Evolutionary conservation across 2,113 vertebrate species (phyloP).

Genomic region (Climacteris rufus): DNA sequence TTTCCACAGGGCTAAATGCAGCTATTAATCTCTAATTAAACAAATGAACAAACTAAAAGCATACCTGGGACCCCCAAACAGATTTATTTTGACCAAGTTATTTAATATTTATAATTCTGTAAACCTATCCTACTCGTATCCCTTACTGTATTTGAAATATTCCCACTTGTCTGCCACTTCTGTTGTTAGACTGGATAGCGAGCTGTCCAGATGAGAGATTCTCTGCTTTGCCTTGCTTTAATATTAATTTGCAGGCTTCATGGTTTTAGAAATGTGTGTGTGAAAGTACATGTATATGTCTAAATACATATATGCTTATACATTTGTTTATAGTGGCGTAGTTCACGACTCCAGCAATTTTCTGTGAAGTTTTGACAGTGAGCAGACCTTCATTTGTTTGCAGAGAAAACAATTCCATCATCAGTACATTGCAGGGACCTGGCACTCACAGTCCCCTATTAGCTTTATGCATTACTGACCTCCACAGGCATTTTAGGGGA

Average conservation of each 20-base stretch:
- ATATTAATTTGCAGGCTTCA: not conserved
- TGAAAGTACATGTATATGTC: not conserved
- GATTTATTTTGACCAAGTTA: not conserved
- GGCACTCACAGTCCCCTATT: not conserved
- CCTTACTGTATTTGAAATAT: not conserved
- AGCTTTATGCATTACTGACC: conserved; percentile 64
- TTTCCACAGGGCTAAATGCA: not conserved
- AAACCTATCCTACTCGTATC: not conserved
- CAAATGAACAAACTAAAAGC: not conserved
- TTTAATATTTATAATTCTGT: not conserved
- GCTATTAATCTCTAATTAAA: not conserved
- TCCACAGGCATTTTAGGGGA: conserved; percentile 59
- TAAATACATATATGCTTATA: not conserved
- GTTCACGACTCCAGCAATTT: not conserved
- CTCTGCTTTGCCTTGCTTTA: not conserved
- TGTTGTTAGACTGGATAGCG: not conserved
- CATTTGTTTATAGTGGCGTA: not conserved
- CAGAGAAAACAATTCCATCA: not conserved
- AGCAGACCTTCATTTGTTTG: not conserved
- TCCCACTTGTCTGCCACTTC: not conserved
- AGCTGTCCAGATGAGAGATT: not conserved
- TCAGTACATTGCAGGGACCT: not conserved
- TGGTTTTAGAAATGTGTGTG: not conserved
- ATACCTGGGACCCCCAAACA: not conserved
- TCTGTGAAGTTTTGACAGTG: not conserved